Evolutionary conservation across 2,888 invertebrate genomes (phyloP).

Genomic region (Drosophila algonquin): DNA sequence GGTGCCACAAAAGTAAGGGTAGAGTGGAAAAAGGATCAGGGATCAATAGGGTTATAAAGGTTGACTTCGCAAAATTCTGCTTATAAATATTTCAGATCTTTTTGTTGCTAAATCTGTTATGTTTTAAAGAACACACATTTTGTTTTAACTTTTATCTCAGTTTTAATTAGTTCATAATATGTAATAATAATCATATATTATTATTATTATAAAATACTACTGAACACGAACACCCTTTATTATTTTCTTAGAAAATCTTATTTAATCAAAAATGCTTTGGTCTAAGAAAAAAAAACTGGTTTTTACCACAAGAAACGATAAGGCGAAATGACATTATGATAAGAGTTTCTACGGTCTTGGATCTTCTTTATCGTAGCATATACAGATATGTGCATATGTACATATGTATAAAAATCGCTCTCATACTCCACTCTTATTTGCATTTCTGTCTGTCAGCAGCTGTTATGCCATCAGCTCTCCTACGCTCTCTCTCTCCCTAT

Average conservation of each 20-base stretch:
- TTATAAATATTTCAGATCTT: not conserved
- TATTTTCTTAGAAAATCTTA: not conserved
- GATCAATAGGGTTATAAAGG: too few species aligned
- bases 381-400: too few species aligned
- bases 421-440: not conserved
- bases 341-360: not conserved
- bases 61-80: too few species aligned
- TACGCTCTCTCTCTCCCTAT: slow-evolving; percentile 29
- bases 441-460: slow-evolving; percentile 1
- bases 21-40: too few species aligned
- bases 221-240: not conserved
- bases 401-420: too few species aligned
- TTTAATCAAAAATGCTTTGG: not conserved
- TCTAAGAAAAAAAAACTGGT: too few species aligned
- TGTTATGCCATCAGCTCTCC: slow-evolving; percentile 13
- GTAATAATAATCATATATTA: not conserved
- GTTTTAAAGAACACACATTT: not conserved
- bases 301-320: not conserved
- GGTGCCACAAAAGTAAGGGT: not conserved
- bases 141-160: too few species aligned
- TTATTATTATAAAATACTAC: not conserved
- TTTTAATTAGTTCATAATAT: not conserved
- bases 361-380: not conserved
- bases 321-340: not conserved
- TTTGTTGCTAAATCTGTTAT: not conserved